Percentiles rank a stretch among this genome's conserved stretches.
These are phyloP conservation scores for Elephas maximus DNA, from an alignment of 2,113 vertebrate genomes.

Conservation along the genomic window DNA sequence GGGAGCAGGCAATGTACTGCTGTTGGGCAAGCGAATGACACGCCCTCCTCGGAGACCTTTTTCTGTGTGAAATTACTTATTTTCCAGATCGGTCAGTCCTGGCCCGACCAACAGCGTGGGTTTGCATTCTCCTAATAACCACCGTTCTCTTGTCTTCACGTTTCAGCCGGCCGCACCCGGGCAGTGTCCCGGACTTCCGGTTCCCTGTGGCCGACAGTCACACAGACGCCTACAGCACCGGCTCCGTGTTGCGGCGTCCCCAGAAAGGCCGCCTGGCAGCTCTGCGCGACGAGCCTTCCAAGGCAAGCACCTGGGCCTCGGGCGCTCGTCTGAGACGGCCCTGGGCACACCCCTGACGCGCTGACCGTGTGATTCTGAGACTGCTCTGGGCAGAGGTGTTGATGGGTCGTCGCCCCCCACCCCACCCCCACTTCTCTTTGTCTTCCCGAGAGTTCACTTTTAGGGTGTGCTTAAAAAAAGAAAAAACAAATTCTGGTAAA, in stretches of 20 bases:
- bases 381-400: too few relatives aligned
- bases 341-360: too few relatives aligned
- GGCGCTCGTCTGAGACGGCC: too few relatives aligned
- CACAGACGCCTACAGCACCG: slow-evolving; percentile 90
- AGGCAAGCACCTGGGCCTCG: slow-evolving; percentile 87
- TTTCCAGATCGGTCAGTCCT: not conserved
- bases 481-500: not conserved
- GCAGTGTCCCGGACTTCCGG: slow-evolving; percentile 95
- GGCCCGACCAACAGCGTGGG: not conserved
- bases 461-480: not conserved
- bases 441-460: not conserved
- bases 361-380: accelerated
- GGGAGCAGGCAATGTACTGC: not conserved
- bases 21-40: accelerated
- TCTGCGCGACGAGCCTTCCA: slow-evolving; percentile 96
- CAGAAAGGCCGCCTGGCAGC: slow-evolving; percentile 96
- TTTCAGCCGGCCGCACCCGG: slow-evolving; percentile 92
- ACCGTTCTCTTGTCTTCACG: not conserved
- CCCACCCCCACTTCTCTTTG: not conserved
- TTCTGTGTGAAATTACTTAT: accelerated
- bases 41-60: not conserved
- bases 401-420: not conserved
- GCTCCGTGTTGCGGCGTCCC: slow-evolving; percentile 93
- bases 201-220: slow-evolving; percentile 94
- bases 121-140: not conserved